Percentiles rank a stretch among this genome's conserved stretches.
These are phyloP conservation scores for Aptenodytes patagonicus DNA, from an alignment of 2,113 vertebrate species.

Conservation along the genomic window DNA sequence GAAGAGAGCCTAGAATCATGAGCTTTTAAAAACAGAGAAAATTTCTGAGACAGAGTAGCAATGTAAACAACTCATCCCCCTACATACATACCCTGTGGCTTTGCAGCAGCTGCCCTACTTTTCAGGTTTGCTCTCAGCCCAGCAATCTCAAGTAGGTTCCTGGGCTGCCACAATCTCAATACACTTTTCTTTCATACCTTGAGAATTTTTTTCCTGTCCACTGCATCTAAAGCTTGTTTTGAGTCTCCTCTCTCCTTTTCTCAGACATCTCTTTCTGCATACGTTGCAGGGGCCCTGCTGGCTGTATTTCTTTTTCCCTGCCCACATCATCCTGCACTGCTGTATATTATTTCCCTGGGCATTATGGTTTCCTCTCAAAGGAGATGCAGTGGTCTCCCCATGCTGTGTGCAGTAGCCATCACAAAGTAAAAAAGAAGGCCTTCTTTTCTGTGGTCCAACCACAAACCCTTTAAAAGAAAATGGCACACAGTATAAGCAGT, in stretches of 20 bases:
- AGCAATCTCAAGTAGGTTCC: background rate
- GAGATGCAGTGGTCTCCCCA: background rate
- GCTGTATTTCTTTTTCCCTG: background rate
- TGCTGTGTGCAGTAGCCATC: background rate
- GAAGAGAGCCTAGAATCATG: background rate
- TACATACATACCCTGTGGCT: rapidly evolving
- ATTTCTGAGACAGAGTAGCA: background rate
- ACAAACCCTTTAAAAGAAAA: background rate
- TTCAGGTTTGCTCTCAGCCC: background rate
- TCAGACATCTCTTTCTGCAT: background rate
- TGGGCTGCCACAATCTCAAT: background rate
- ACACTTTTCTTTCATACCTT: background rate
- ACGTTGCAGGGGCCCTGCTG: background rate
- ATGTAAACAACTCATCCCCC: background rate
- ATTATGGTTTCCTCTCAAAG: background rate
- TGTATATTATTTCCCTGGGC: background rate
- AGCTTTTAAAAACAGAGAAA: background rate
- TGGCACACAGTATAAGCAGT: background rate
- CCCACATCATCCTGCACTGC: background rate
- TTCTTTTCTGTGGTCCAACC: background rate
- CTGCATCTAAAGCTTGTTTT: background rate
- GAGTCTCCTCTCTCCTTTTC: background rate
- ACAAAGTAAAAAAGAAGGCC: background rate
- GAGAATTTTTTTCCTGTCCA: background rate
- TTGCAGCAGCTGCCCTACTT: background rate